Evolutionary conservation across 2,797 vertebrate genomes (phyloP), one percentile per base, ranked within the genome.

Genomic region (Sebastolobus altivelis): DNA sequence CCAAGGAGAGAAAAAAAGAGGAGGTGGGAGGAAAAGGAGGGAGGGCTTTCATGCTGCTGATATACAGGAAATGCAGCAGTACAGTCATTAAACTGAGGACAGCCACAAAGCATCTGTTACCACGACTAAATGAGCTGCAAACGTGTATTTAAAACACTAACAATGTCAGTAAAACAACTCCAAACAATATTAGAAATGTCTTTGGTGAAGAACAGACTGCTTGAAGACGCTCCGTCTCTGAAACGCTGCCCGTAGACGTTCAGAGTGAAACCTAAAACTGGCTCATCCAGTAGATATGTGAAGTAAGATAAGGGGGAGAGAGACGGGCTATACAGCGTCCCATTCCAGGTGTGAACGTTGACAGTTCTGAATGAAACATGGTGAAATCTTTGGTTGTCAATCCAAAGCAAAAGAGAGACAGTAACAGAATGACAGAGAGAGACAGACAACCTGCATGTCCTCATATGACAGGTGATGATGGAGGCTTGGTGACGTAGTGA

Each of bases 1-100:
- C 35, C 25, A 18, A 29, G 22, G 37, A 18, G 62, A 10, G 62
- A 10, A 18, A 40, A 10, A 31, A 31, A 29, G 20, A 35, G 29
- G 16, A 25, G 27, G 58, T 18, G 16, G 54, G 54, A n/a, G 54
- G 12, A 22, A 12, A 10, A 54, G 52, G 16, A 49, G 18, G n/a
- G 49, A n/a, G 49, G 22, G 54, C 54, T 58, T 56, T 56, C 55
- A 14, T 9, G 56, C 56, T 31, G 18, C 29, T 4, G 49, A 38
- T 25, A 35, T 33, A 69, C 52, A 69, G 67, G 67, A 69, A 38
- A 56, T 35, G n/a, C 52, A 20, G 59, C 12, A 35, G 59, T 16
- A 4, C n/a, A 49, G 27, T 67, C 27, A 12, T 49, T 66, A 13
- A 49, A 13, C 61, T 14, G 61, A 63, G n/a, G 4, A 25, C 6